Conservation (phyloP, 2,797 vertebrate species). For the Hephaestus fuliginosus region DNA sequence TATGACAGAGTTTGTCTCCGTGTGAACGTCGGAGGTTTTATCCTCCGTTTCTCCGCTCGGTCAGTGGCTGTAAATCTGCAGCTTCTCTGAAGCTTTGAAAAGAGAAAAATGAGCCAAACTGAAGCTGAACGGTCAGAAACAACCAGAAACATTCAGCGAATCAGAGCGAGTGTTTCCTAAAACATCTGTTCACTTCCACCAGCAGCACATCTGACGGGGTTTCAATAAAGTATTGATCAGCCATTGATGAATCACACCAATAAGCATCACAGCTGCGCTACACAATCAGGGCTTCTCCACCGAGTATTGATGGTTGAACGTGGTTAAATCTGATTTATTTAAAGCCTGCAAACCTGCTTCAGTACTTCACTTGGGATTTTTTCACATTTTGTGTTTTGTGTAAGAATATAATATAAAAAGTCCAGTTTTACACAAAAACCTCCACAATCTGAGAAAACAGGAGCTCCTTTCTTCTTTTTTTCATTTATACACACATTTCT, state of each 20-base stretch:
- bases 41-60: no score
- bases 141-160: not conserved
- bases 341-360: not conserved
- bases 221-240: slow-evolving; percentile 39
- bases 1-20: no score
- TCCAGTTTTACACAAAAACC: not conserved
- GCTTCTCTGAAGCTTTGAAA: not conserved
- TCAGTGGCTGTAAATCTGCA: no score
- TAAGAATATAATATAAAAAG: not conserved
- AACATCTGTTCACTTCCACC: not conserved
- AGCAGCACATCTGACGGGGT: not conserved
- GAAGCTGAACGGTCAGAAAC: not conserved
- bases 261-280: slow-evolving; percentile 5
- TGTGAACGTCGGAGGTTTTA: no score
- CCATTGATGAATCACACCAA: slow-evolving; percentile 21
- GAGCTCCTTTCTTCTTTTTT: not conserved
- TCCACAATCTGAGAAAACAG: not conserved
- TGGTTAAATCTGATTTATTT: slow-evolving; percentile 10
- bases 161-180: not conserved
- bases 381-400: not conserved
- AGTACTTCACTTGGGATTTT: not conserved
- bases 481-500: not conserved
- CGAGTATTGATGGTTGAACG: not conserved
- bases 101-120: not conserved
- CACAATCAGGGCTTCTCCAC: slow-evolving; percentile 15